Evolutionary conservation across 2,797 vertebrate species (phyloP).

Genomic region (Podargus strigoides): DNA sequence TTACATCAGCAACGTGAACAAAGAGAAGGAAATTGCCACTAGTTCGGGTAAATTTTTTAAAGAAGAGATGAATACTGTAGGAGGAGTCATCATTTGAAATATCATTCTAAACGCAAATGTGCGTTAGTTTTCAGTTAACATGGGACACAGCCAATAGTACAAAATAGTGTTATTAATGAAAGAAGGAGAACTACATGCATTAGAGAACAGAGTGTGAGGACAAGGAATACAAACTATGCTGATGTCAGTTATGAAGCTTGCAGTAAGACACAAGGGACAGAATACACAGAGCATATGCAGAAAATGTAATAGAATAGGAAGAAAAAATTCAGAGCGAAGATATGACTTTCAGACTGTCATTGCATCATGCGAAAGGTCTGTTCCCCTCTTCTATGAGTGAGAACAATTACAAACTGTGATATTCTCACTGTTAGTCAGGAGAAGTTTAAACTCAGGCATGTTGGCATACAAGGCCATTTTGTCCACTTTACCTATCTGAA

Average conservation of each 20-base stretch:
- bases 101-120: neutral
- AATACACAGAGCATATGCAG: neutral
- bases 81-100: neutral
- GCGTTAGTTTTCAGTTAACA: neutral
- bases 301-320: neutral
- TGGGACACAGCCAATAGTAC: neutral
- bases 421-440: neutral
- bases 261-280: neutral
- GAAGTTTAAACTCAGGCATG: neutral
- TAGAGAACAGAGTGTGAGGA: neutral
- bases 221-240: neutral
- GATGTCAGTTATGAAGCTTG: neutral
- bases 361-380: neutral
- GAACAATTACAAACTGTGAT: neutral
- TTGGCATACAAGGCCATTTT: neutral
- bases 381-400: neutral
- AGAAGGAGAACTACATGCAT: neutral
- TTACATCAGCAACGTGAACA: neutral
- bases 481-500: neutral
- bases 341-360: neutral
- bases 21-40: neutral
- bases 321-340: neutral
- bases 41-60: neutral
- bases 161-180: neutral
- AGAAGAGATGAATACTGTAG: neutral